These are phyloP conservation scores for Gymnogyps californianus DNA, from an alignment of 2,113 vertebrate species.

Conservation along the genomic window DNA sequence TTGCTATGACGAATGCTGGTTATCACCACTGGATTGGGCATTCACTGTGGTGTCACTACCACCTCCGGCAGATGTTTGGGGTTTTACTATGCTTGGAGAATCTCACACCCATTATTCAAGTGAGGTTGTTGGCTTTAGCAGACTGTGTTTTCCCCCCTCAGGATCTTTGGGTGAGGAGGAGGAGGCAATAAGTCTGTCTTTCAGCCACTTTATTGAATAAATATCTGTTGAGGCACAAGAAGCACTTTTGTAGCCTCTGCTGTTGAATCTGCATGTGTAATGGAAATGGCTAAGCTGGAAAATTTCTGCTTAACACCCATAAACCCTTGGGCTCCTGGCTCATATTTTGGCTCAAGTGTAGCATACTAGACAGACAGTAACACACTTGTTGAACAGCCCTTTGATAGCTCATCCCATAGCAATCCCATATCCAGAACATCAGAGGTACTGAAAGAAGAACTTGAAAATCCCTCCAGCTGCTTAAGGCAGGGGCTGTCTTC, in stretches of 20 bases:
- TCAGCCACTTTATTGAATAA: neutral
- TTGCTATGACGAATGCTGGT: neutral
- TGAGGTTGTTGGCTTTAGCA: neutral
- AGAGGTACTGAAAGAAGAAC: neutral
- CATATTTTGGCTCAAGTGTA: neutral
- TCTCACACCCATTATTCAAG: neutral
- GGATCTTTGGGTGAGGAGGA: neutral
- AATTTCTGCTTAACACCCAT: neutral
- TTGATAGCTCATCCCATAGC: neutral
- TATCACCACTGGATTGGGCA: neutral
- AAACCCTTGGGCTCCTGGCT: neutral
- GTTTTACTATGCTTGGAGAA: neutral
- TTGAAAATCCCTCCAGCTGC: neutral
- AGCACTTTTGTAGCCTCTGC: neutral
- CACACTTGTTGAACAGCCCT: neutral
- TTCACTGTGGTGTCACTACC: neutral
- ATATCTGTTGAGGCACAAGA: neutral
- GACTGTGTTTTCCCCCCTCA: neutral
- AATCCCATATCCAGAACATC: neutral
- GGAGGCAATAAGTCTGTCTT: neutral
- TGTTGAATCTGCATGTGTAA: neutral
- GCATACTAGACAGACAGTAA: neutral
- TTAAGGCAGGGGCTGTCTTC: neutral
- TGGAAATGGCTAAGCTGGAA: neutral
- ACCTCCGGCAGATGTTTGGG: neutral